phyloP scores from a whole-genome alignment of 2,888 invertebrate species.

The Phalera bucephala region DNA sequence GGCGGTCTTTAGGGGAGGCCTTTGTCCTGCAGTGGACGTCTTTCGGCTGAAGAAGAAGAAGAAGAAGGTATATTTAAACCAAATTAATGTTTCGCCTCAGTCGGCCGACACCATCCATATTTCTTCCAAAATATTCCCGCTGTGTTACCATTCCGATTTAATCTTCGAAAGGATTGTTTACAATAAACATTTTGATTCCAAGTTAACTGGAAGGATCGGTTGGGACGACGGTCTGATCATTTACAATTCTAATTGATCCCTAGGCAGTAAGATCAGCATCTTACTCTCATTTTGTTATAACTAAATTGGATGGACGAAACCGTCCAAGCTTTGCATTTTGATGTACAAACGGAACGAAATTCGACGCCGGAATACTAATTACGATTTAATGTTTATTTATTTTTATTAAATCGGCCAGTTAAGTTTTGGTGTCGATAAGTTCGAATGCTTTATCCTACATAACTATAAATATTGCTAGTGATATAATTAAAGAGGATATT shows the following conservation, averaged over 20 bases:
- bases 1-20: too few relatives aligned
- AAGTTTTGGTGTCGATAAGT: neutral
- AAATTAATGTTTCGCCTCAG: constrained; percentile 21
- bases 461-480: too few relatives aligned
- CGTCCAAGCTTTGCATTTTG: constrained; percentile 71
- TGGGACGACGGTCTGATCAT: constrained; percentile 60
- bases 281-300: constrained; percentile 50
- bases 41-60: too few relatives aligned
- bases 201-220: constrained; percentile 69
- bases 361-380: constrained; percentile 56
- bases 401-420: constrained; percentile 14
- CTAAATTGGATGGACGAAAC: constrained; percentile 60
- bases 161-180: constrained; percentile 79
- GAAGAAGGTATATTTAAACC: too few relatives aligned
- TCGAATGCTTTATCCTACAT: neutral
- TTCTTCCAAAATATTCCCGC: constrained; percentile 68
- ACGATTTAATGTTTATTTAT: constrained; percentile 45
- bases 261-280: constrained; percentile 62
- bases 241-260: constrained; percentile 80
- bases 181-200: constrained; percentile 76
- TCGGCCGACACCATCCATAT: constrained; percentile 41
- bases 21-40: too few relatives aligned
- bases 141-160: constrained; percentile 65
- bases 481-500: too few relatives aligned
- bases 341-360: constrained; percentile 45